Evolutionary conservation across 1,140 invertebrate genomes (phyloP).

Genomic region (Phymorhynchus buccinoides): DNA sequence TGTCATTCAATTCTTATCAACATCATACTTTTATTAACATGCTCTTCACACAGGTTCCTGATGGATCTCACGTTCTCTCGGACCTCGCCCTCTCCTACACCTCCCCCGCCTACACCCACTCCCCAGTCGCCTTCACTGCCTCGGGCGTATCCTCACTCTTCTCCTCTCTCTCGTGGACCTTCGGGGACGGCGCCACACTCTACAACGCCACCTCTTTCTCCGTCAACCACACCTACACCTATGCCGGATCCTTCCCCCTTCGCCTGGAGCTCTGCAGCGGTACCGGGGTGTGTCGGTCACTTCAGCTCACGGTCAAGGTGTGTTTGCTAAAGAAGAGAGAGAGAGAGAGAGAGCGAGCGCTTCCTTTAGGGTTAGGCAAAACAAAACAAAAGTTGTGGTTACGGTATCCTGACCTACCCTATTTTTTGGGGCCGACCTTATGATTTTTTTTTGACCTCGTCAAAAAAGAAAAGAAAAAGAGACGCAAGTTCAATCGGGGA

Average conservation of each 20-base stretch:
- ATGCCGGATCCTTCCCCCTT: slow-evolving; percentile 21
- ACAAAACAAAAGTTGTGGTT: too few species aligned
- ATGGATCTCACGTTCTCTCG: slow-evolving; percentile 3
- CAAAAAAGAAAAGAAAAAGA: too few species aligned
- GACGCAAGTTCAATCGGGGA: too few species aligned
- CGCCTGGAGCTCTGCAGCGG: slow-evolving; percentile 19
- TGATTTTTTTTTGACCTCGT: too few species aligned
- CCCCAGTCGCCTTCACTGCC: slow-evolving; percentile 8
- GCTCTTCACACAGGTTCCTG: not conserved
- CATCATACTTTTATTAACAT: too few species aligned
- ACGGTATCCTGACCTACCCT: too few species aligned
- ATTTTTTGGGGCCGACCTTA: too few species aligned
- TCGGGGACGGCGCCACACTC: slow-evolving; percentile 29
- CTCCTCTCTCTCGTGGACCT: slow-evolving; percentile 28
- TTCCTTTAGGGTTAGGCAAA: too few species aligned
- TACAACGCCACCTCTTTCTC: not conserved
- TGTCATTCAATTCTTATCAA: too few species aligned
- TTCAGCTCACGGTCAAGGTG: too few species aligned
- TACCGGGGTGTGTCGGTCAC: not conserved
- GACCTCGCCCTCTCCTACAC: slow-evolving; percentile 8
- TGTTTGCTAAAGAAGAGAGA: too few species aligned
- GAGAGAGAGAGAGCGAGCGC: too few species aligned
- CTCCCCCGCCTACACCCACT: slow-evolving; percentile 24
- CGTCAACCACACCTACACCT: slow-evolving; percentile 30
- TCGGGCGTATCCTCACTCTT: not conserved